Base-by-base conservation (phyloP, 2,888 invertebrate species). In the Clanis bilineata region DNA sequence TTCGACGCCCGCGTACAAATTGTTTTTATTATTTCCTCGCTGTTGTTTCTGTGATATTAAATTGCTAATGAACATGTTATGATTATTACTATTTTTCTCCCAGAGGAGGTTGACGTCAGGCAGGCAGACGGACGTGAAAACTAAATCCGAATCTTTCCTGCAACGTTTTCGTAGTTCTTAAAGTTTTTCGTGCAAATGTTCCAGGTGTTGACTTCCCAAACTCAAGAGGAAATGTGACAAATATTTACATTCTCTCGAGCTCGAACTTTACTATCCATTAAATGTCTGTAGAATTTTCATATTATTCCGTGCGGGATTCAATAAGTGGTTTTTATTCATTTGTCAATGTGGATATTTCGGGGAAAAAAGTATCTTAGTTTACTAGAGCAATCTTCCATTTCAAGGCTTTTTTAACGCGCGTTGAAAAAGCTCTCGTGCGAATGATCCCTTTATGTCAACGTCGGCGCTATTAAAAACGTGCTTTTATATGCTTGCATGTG, bases 281-380 rank as follows among this genome's bases (percentile, higher is more conserved):
- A 47, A 51, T 28, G 32, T 51, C 3, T 66, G 69, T 71, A 64
- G 66, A 72, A 69, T 62, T 59, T 62, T 62, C 67, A 61, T 51
- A 47, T 45, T 25, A 25, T 25, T n/a, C 51, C 28, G 28, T 9
- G 10, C 18, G 51, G 47, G 18, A 57, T 64, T 61, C 51, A 18
- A 28, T 44, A 9, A 18, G 51, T 25, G n/a, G 18, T 5, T 18
- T 41, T 51, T n/a, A n/a, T n/a, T n/a, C n/a, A n/a, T n/a, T 18
- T 51, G 51, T 32, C 12, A 51, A 32, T 32, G 28, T 28, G 15
- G 3, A 36, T 3, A 18, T 18, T 41, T 18, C 9, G 18, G 18
- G 18, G 7, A 41, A 21, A 6, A 18, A 7, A 18, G 7, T 41
- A 9, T 41, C 41, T 41, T n/a, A n/a, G n/a, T n/a, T n/a, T n/a